Conservation (phyloP, 2,113 vertebrate genomes). For the human (Homo sapiens) region DNA sequence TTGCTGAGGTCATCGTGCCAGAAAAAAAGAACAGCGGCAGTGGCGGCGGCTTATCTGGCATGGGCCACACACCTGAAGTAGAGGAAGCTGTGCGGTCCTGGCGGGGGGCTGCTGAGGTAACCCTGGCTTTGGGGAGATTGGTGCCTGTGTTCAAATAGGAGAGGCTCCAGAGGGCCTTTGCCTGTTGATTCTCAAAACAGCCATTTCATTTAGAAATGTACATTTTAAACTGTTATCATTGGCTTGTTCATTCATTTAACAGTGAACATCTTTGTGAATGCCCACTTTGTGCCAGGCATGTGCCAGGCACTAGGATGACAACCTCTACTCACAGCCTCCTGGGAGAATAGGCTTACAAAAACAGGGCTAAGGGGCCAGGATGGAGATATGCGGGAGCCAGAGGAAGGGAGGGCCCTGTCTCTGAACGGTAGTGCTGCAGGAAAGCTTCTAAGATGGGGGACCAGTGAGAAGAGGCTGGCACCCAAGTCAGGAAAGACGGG, state of each 20-base stretch:
- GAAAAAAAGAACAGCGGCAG: slow-evolving; percentile 87
- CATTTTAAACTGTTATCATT: slow-evolving; percentile 2
- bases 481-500: neutral
- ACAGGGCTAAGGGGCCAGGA: neutral
- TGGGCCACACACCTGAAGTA: slow-evolving; percentile 89
- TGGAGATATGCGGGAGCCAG: neutral
- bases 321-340: neutral
- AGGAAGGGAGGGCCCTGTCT: neutral
- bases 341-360: neutral
- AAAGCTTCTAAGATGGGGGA: neutral
- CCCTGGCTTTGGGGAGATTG: neutral
- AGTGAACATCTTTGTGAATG: slow-evolving; percentile 26
- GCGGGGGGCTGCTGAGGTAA: slow-evolving; percentile 96
- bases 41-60: slow-evolving; percentile 78
- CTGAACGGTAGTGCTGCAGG: neutral
- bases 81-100: slow-evolving; percentile 96
- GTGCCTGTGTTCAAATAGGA: neutral
- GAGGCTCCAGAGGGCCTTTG: neutral
- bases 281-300: neutral
- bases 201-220: slow-evolving; percentile 13
- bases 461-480: neutral
- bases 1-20: slow-evolving; percentile 94
- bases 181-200: slow-evolving; percentile 24
- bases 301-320: neutral
- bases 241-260: neutral